Percentiles rank a stretch among this genome's conserved stretches.
These are phyloP conservation scores for Glaucidium brasilianum DNA, from an alignment of 2,113 vertebrate species.

Conservation along the genomic window DNA sequence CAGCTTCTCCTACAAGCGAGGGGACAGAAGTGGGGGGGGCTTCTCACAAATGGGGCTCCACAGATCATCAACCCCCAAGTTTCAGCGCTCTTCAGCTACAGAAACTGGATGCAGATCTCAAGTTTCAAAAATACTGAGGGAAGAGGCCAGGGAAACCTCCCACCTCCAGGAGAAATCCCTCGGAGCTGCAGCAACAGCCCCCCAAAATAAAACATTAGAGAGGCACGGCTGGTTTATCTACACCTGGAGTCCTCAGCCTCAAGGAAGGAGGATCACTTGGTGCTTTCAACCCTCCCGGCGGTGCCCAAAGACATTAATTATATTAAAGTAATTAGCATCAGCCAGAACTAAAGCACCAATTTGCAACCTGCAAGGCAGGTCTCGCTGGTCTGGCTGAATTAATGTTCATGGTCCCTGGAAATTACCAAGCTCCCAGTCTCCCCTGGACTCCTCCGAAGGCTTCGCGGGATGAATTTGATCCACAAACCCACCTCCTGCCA, in stretches of 20 bases:
- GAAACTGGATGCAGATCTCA: not conserved
- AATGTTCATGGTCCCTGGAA: not conserved
- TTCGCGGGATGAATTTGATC: rapidly evolving
- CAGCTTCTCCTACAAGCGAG: not conserved
- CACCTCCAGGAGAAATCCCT: rapidly evolving
- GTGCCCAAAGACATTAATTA: not conserved
- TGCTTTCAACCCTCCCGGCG: not conserved
- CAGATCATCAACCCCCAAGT: rapidly evolving
- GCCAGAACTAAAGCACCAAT: not conserved
- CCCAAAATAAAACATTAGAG: not conserved
- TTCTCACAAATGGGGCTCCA: not conserved
- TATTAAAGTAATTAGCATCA: not conserved
- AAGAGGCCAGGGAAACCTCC: not conserved
- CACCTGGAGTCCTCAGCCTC: too few relatives aligned
- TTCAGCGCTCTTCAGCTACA: not conserved
- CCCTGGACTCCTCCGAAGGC: not conserved
- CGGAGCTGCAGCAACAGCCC: rapidly evolving
- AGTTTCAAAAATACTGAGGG: not conserved
- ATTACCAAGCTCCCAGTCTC: not conserved
- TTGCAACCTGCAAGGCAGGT: not conserved
- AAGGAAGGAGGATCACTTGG: not conserved
- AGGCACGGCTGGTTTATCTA: not conserved
- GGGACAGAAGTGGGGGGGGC: too few relatives aligned
- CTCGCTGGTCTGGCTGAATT: not conserved
- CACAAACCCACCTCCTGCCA: too few relatives aligned